phyloP scores from a whole-genome alignment of 2,888 invertebrate genomes.

The Drosophila formosana region DNA sequence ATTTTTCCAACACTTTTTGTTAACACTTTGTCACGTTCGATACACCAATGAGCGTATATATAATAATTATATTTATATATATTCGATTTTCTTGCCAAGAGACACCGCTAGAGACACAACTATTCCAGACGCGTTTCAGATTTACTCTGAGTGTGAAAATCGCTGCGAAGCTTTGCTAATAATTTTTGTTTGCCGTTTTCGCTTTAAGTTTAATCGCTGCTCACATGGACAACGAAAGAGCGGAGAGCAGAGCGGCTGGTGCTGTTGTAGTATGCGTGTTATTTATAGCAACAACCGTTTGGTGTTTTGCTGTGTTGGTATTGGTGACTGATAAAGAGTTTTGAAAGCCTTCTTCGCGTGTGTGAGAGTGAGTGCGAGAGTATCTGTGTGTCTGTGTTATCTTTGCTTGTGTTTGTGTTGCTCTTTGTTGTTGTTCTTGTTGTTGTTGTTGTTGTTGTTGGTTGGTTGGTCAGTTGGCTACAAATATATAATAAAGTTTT shows the following conservation, averaged over 20 bases:
- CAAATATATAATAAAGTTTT: slow-evolving; percentile 41
- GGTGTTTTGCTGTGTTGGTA: slow-evolving; percentile 1
- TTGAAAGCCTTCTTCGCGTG: slow-evolving; percentile 44
- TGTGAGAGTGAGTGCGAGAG: not conserved
- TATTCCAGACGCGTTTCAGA: slow-evolving; percentile 65
- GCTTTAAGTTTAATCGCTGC: slow-evolving; percentile 64
- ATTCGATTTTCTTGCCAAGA: slow-evolving; percentile 14
- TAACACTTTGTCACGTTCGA: slow-evolving; percentile 22
- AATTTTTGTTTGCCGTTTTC: slow-evolving; percentile 33
- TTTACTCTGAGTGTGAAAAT: slow-evolving; percentile 65
- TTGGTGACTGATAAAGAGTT: slow-evolving; percentile 64
- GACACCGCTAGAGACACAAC: slow-evolving; percentile 51
- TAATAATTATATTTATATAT: slow-evolving; percentile 14
- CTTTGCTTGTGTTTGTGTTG: slow-evolving; percentile 2
- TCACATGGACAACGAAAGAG: slow-evolving; percentile 43
- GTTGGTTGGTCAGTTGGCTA: slow-evolving; percentile 19
- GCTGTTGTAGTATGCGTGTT: slow-evolving; percentile 57
- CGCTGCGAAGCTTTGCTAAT: slow-evolving; percentile 60
- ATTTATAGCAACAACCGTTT: slow-evolving; percentile 42
- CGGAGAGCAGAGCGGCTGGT: slow-evolving; percentile 4
- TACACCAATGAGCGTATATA: slow-evolving; percentile 12
- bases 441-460: slow-evolving; percentile 8
- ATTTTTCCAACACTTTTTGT: slow-evolving; percentile 20
- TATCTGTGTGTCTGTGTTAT: slow-evolving; percentile 6
- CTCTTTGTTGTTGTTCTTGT: not conserved